Evolutionary conservation across 2,888 invertebrate genomes (phyloP), one percentile per base, ranked within the genome.

Genomic region (Torymus tubicola): DNA sequence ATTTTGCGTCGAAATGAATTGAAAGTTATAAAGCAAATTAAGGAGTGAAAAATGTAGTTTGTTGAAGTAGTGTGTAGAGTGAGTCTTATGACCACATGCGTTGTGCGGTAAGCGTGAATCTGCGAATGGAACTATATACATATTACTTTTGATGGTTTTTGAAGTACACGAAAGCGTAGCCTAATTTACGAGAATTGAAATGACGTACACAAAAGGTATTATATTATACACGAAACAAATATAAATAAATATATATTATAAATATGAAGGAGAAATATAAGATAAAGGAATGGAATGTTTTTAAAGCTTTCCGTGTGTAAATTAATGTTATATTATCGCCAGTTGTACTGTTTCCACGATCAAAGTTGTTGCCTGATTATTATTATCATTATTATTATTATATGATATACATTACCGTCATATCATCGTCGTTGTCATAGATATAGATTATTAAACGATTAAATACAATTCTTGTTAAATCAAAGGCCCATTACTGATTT

Each of bases 391-490:
- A 82, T 82, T 76, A 82, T 78, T 77, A 75, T 69, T 70, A 80
- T 76, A 81, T 81, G 78, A 82, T 82, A 82, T 88, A 88, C 85
- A 86, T 87, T 86, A 87, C 85, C 78, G 79, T 81, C 88, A 88
- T 88, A 88, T 87, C 87, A 88, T 87, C 84, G 86, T 86, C 86
- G 86, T 86, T 83, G 83, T 83, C 83, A 81, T 82, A 83, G 80
- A 83, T 78, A 78, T 82, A 82, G 79, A 78, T 78, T 81, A 82
- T 81, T 79, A 70, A 82, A 79, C 68, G 69, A 82, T 82, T 81
- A 82, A 82, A 82, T 76, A 81, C 75, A 82, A 76, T 82, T 76
- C 82, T 82, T 82, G 82, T 82, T 82, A 82, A 75, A 82, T 74
- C 18, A 78, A 78, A 52, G 70, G 58, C 57, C 78, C 53, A 68